Conservation (phyloP, 1,140 invertebrate species). For the Zelostemma sp. region DNA sequence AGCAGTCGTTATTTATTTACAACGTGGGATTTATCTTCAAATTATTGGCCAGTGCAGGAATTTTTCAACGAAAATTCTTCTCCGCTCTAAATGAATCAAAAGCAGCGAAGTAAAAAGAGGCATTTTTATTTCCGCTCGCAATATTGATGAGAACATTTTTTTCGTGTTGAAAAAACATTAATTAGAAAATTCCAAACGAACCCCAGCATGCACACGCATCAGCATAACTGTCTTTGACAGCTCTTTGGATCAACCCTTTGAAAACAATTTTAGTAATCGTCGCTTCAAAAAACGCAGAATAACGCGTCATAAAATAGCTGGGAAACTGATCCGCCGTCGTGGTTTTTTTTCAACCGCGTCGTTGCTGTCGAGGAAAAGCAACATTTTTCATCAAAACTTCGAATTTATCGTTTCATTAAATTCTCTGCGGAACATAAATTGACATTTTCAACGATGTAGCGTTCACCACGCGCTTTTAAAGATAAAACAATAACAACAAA, state of each 20-base stretch:
- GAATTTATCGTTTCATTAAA: no score
- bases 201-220: slow-evolving; percentile 14
- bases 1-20: not conserved
- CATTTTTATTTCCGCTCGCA: slow-evolving; percentile 35
- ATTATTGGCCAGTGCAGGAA: no score
- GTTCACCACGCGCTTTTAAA: no score
- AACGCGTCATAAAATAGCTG: slow-evolving; percentile 2
- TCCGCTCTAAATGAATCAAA: no score
- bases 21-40: no score
- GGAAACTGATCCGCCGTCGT: not conserved
- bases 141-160: slow-evolving; percentile 27
- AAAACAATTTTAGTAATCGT: slow-evolving; percentile 43
- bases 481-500: slow-evolving; percentile 6
- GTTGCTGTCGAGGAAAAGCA: not conserved
- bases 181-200: slow-evolving; percentile 47
- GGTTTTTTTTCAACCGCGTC: slow-evolving; percentile 8
- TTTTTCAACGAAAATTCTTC: no score
- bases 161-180: slow-evolving; percentile 39
- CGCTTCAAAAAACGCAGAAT: slow-evolving; percentile 18
- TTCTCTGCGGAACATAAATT: no score
- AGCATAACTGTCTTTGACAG: slow-evolving; percentile 32
- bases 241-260: slow-evolving; percentile 38
- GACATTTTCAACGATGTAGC: no score
- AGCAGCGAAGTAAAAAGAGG: slow-evolving; percentile 15
- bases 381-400: no score